A percentile compares a stretch with the other conserved stretches of the same genome.
These are phyloP conservation scores for Tokudaia muenninki DNA, from an alignment of 2,797 vertebrate species.

Conservation along the genomic window DNA sequence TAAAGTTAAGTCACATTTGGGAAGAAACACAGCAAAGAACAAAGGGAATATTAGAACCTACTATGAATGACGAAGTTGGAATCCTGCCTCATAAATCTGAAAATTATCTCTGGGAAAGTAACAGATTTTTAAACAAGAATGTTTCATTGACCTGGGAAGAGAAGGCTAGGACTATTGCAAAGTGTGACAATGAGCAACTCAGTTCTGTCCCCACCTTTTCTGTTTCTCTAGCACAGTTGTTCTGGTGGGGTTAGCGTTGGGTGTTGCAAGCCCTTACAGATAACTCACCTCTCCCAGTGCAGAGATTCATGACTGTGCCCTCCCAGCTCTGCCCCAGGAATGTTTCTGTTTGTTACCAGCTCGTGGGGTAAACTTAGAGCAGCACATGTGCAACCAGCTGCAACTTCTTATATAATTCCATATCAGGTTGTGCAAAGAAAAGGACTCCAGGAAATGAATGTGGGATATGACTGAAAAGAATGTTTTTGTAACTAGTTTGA, in stretches of 20 bases:
- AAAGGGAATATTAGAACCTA: not conserved
- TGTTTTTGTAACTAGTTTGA: constrained; percentile 67
- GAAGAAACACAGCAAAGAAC: not conserved
- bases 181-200: not conserved
- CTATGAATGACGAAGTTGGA: not conserved
- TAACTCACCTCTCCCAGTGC: not conserved
- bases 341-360: constrained; percentile 33
- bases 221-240: not conserved
- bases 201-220: not conserved
- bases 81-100: constrained; percentile 14
- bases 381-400: constrained; percentile 33
- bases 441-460: constrained; percentile 63
- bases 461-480: constrained; percentile 51
- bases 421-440: constrained; percentile 60
- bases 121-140: constrained; percentile 29
- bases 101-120: constrained; percentile 12
- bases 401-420: constrained; percentile 69
- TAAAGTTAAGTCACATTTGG: not conserved
- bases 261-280: not conserved
- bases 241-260: not conserved
- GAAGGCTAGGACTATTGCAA: not conserved
- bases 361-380: constrained; percentile 62
- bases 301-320: not conserved
- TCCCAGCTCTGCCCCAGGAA: not conserved
- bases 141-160: not conserved